phyloP scores from a whole-genome alignment of 2,113 vertebrate species.

The Microtus pennsylvanicus region DNA sequence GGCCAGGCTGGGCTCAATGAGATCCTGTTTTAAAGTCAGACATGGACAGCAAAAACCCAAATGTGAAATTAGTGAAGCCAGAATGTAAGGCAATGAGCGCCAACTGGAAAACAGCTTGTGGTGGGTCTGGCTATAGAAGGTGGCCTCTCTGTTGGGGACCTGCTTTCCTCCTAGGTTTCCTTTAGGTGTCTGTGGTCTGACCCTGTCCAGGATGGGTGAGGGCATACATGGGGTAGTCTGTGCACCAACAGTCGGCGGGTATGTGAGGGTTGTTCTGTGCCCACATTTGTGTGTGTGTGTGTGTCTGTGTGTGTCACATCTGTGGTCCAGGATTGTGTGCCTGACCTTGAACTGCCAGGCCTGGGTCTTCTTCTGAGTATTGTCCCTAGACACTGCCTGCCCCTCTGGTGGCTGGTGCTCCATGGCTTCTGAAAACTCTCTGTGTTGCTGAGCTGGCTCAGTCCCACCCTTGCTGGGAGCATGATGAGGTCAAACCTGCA shows the following conservation, averaged over 20 bases:
- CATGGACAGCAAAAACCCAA: neutral
- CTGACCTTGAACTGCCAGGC: neutral
- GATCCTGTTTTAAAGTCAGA: neutral
- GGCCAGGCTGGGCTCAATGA: neutral
- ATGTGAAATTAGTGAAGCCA: neutral
- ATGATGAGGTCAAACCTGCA: neutral
- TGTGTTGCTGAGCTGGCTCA: neutral
- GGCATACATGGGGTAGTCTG: accelerated
- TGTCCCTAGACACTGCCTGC: neutral
- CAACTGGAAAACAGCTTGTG: accelerated
- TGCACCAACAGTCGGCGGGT: accelerated
- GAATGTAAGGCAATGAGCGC: neutral
- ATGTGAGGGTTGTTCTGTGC: neutral
- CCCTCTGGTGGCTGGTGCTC: neutral
- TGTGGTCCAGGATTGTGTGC: neutral
- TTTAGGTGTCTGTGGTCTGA: neutral
- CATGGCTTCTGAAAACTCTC: neutral
- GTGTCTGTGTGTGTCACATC: neutral
- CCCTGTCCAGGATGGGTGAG: neutral
- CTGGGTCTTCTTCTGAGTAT: neutral
- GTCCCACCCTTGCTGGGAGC: neutral
- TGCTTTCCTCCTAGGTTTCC: accelerated
- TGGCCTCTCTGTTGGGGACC: accelerated
- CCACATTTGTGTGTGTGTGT: no score
- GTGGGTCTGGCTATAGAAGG: accelerated